phyloP scores from a whole-genome alignment of 2,113 vertebrate species.

The Meles meles region DNA sequence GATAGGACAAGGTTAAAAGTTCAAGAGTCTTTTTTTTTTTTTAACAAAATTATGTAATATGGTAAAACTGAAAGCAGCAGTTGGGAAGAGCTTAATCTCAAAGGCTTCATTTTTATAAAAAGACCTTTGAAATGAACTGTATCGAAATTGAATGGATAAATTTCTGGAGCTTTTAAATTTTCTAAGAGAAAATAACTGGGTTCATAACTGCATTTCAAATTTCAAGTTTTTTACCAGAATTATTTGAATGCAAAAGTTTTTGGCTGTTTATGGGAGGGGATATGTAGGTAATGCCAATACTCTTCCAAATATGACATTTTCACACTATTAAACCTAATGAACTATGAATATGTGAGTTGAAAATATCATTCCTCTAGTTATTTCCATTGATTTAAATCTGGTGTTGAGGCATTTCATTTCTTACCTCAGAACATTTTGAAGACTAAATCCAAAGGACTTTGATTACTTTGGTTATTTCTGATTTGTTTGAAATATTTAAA shows the following conservation, averaged over 20 bases:
- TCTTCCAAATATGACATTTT: not conserved
- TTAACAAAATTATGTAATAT: not conserved
- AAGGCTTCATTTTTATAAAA: not conserved
- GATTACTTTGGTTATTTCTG: not conserved
- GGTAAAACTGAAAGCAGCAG: not conserved
- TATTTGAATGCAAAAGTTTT: not conserved
- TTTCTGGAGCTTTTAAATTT: not conserved
- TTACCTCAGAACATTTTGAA: not conserved
- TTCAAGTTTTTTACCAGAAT: not conserved
- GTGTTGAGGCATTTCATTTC: not conserved
- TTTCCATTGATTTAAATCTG: not conserved
- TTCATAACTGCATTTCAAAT: not conserved
- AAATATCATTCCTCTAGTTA: not conserved
- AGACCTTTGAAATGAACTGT: not conserved
- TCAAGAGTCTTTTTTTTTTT: not conserved
- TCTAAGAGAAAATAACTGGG: not conserved
- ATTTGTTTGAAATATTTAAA: not conserved
- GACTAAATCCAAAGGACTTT: not conserved
- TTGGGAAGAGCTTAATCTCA: not conserved
- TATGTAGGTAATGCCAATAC: not conserved
- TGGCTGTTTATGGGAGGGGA: not conserved
- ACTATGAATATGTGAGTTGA: not conserved
- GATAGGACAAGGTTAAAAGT: not conserved
- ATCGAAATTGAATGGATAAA: not conserved
- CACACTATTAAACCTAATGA: not conserved